Base-by-base conservation (phyloP, 2,113 vertebrate genomes). In the Archocentrus centrarchus region DNA sequence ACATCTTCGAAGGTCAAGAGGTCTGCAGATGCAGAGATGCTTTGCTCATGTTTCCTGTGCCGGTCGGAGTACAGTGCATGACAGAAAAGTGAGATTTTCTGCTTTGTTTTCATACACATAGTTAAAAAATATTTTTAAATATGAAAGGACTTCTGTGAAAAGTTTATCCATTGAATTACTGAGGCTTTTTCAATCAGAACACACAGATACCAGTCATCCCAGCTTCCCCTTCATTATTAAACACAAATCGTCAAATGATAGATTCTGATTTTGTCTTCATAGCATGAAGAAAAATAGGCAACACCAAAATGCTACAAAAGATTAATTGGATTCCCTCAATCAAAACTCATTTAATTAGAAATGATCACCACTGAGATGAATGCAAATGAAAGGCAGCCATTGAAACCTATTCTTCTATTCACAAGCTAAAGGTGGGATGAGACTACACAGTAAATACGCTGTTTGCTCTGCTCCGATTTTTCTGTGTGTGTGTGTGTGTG, bases 391-490 rank as follows among this genome's bases (percentile, higher is more conserved):
- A 89, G 30, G 47, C 41, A 41, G 80, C 37, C 80, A 80, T 11
- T 90, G 75, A 82, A 91, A 86, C 44, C 32, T 76, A 86, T 83
- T 90, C 80, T 89, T 88, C 88, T 88, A 78, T 90, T 92, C 86
- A 91, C 15, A 35, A 83, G 61, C 80, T 84, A 75, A 88, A 92
- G 89, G 92, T 92, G 78, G 79, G 79, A 86, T 55, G 47, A 50
- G 59, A 79, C 83, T 35, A 73, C 3, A 7, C 50, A 8, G 73
- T 86, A 89, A 92, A 92, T 83, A 88, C 61, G 27, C 87, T 81
- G 75, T 86, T 87, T 87, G 53, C 77, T 76, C 59, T 66, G 70
- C 80, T 85, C 77, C 20, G 57, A 59, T 68, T 85, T 37, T 17
- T 50, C 15, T 68, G 64, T 68, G 39, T 68, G 64, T 68, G 63